These are phyloP conservation scores for Aporophyla lueneburgensis DNA, from an alignment of 2,888 invertebrate species.

Conservation along the genomic window DNA sequence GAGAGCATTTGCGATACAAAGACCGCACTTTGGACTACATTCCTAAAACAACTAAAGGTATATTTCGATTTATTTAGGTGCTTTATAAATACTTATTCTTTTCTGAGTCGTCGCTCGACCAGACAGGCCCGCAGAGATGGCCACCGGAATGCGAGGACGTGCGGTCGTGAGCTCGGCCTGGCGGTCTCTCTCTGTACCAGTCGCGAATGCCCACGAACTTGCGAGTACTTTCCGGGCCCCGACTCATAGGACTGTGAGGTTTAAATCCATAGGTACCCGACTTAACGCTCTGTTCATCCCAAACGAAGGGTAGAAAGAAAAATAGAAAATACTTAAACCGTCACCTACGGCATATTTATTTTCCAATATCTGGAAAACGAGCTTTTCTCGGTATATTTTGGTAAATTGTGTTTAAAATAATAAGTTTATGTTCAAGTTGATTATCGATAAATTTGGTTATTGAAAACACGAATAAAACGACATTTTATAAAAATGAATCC, in stretches of 20 bases:
- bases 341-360: too few relatives aligned
- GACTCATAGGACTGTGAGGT: neutral
- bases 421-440: too few relatives aligned
- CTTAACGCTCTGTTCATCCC: neutral
- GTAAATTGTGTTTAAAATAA: too few relatives aligned
- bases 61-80: neutral
- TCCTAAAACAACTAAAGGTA: conserved; percentile 93
- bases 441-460: too few relatives aligned
- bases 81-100: neutral
- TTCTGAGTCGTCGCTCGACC: neutral
- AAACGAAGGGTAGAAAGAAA: neutral
- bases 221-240: neutral
- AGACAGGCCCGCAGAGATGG: neutral
- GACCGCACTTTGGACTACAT: conserved; percentile 96
- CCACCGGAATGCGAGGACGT: neutral
- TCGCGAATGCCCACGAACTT: neutral
- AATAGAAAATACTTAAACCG: too few relatives aligned
- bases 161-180: neutral
- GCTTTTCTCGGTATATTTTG: too few relatives aligned
- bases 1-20: conserved; percentile 96
- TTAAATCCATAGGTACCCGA: neutral
- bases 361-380: too few relatives aligned
- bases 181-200: neutral
- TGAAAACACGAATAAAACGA: too few relatives aligned
- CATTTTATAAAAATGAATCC: too few relatives aligned